These are phyloP conservation scores for Tinamus major DNA, from an alignment of 2,797 vertebrate species.

Conservation along the genomic window DNA sequence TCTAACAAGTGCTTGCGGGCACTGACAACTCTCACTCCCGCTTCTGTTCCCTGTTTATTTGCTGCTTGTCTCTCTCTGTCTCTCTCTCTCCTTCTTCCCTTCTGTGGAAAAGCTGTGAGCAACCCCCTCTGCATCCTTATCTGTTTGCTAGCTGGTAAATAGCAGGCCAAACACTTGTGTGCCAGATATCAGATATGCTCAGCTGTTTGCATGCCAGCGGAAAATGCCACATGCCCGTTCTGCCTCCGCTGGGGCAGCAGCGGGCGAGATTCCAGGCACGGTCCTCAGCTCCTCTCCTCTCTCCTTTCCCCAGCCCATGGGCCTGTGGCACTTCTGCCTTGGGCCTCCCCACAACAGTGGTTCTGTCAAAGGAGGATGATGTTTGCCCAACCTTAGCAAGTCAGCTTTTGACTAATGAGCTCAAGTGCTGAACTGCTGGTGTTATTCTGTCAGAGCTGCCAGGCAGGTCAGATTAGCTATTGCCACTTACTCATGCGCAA, in stretches of 20 bases:
- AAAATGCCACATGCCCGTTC: slow-evolving; percentile 62
- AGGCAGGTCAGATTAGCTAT: slow-evolving; percentile 41
- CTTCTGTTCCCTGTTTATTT: slow-evolving; percentile 35
- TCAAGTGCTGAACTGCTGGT: slow-evolving; percentile 20
- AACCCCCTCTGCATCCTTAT: slow-evolving; percentile 40
- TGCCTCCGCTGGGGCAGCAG: background rate
- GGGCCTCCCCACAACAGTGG: background rate
- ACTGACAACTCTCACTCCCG: slow-evolving; percentile 48
- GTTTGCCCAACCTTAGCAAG: slow-evolving; percentile 34
- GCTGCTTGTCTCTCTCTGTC: rapidly evolving
- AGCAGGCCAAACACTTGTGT: slow-evolving; percentile 51
- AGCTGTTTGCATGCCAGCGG: slow-evolving; percentile 69
- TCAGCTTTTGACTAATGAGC: slow-evolving; percentile 44
- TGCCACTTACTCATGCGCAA: slow-evolving; percentile 4
- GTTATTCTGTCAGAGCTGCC: slow-evolving; percentile 19
- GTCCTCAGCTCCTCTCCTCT: background rate
- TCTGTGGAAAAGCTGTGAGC: slow-evolving; percentile 21
- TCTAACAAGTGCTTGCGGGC: slow-evolving; percentile 15
- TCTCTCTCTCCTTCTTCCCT: background rate
- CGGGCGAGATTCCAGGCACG: background rate
- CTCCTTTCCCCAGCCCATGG: background rate
- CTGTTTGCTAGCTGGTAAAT: slow-evolving; percentile 33
- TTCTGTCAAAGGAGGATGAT: background rate
- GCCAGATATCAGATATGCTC: slow-evolving; percentile 63
- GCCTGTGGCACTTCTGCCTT: background rate